phyloP scores from a whole-genome alignment of 2,797 vertebrate species.

The Gorsachius magnificus region DNA sequence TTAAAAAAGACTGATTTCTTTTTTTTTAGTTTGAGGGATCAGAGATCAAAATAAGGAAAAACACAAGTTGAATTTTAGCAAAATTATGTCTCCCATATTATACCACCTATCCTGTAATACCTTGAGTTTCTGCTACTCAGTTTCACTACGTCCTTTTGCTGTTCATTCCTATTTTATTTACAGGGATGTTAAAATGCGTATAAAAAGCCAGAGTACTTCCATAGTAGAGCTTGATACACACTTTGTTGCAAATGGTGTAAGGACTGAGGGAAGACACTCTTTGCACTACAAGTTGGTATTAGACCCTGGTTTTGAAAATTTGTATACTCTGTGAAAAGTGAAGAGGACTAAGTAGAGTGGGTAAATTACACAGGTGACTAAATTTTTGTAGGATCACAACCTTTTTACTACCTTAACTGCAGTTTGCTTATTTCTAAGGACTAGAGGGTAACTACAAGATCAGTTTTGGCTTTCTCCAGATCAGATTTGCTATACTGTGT shows the following conservation, averaged over 20 bases:
- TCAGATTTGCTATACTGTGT: accelerated
- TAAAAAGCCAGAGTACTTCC: neutral
- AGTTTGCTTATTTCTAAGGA: neutral
- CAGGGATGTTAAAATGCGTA: neutral
- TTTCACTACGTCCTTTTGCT: neutral
- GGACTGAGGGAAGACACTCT: neutral
- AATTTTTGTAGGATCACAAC: neutral
- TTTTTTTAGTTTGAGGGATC: neutral
- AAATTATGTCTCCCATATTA: neutral
- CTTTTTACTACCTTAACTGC: neutral
- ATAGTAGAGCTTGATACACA: neutral
- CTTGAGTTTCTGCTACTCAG: neutral
- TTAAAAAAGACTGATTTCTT: neutral
- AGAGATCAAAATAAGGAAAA: neutral
- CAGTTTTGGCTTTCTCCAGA: neutral
- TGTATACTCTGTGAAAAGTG: neutral
- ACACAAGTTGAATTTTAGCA: neutral
- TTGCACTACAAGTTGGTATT: neutral
- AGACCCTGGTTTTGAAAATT: neutral
- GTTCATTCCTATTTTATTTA: neutral
- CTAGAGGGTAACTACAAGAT: neutral
- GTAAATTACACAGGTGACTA: neutral
- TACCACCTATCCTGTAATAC: neutral
- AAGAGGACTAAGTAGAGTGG: neutral
- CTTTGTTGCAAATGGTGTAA: neutral